Conservation (phyloP, 2,888 invertebrate species). For the Chrysolina oricalcia region DNA sequence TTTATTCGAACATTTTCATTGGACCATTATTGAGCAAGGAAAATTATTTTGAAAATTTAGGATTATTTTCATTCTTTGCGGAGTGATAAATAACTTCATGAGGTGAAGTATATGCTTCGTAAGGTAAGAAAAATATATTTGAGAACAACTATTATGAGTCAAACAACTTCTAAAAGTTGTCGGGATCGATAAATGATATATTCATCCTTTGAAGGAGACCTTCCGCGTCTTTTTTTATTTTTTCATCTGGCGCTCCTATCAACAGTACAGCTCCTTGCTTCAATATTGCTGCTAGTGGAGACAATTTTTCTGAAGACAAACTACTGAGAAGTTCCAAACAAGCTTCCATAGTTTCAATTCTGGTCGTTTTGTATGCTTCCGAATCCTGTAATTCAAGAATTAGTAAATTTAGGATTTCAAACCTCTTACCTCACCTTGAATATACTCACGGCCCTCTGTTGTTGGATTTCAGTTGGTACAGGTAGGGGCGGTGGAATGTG, state of each 20-base stretch:
- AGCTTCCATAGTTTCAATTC: conserved; percentile 89
- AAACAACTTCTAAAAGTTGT: conserved; percentile 60
- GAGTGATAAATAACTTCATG: too few species aligned
- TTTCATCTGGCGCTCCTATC: conserved; percentile 68
- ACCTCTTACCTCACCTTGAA: conserved; percentile 78
- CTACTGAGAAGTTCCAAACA: conserved; percentile 82
- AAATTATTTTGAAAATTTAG: too few species aligned
- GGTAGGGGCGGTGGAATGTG: conserved; percentile 77
- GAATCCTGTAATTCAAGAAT: conserved; percentile 77
- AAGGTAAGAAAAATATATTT: conserved; percentile 2
- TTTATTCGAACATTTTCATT: too few species aligned
- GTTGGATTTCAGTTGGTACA: conserved; percentile 87
- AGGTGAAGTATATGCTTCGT: too few species aligned
- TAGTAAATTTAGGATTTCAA: conserved; percentile 22
- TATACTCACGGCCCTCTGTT: conserved; percentile 86
- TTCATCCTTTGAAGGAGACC: conserved; percentile 69
- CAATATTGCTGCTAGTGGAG: conserved; percentile 68
- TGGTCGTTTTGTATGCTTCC: conserved; percentile 88
- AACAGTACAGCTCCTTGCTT: conserved; percentile 70
- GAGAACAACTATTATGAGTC: neutral
- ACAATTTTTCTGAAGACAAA: conserved; percentile 67
- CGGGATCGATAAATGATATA: conserved; percentile 69
- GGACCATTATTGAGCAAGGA: too few species aligned
- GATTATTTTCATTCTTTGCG: too few species aligned
- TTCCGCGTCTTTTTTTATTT: conserved; percentile 69